Conservation (phyloP, 2,113 vertebrate species). For the Ovibos moschatus region DNA sequence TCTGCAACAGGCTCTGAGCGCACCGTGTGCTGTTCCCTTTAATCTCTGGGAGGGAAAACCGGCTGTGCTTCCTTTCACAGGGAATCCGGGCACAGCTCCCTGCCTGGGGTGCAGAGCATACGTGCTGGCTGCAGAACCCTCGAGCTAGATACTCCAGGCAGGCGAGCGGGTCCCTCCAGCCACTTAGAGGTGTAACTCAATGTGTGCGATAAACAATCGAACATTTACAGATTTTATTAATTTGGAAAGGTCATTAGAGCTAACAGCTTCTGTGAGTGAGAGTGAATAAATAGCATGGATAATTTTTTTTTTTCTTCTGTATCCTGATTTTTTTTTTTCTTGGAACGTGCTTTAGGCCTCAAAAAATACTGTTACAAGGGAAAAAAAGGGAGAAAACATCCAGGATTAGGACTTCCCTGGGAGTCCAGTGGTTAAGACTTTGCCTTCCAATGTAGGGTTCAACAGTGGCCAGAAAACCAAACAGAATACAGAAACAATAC, state of each 20-base stretch:
- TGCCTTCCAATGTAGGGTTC: neutral
- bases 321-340: conserved; percentile 2
- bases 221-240: conserved; percentile 32
- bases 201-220: neutral
- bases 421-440: neutral
- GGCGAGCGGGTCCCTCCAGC: neutral
- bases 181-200: neutral
- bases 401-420: neutral
- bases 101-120: accelerated
- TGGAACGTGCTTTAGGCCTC: neutral
- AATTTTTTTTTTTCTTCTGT: neutral
- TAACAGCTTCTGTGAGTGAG: neutral
- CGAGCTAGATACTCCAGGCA: neutral
- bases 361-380: neutral
- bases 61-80: neutral
- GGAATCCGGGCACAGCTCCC: neutral
- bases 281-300: neutral
- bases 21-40: neutral
- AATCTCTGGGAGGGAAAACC: neutral
- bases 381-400: neutral
- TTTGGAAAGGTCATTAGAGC: conserved; percentile 32
- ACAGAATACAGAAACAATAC: neutral
- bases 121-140: neutral
- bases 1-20: neutral
- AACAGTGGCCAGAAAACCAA: neutral